Conservation (phyloP, 1,140 invertebrate genomes). For the Apolygus lucorum region DNA sequence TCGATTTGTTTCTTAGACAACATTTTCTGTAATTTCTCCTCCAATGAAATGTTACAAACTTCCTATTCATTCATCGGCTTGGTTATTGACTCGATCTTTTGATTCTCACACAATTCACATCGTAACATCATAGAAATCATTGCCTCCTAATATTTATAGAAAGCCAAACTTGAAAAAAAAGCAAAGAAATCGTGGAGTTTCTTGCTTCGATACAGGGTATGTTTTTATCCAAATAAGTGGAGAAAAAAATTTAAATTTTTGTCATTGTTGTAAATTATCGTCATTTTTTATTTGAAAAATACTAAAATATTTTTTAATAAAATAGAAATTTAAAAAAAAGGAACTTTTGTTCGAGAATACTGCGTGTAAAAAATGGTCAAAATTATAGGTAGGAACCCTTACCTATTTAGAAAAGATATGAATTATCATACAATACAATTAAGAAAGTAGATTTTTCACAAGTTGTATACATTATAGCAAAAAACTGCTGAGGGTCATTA, state of each 20-base stretch:
- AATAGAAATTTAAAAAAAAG: slow-evolving; percentile 28
- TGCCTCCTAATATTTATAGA: neutral
- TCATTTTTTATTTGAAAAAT: slow-evolving; percentile 25
- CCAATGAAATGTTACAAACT: neutral
- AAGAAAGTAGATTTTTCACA: slow-evolving; percentile 32
- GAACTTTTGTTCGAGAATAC: slow-evolving; percentile 24
- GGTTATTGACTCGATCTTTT: neutral
- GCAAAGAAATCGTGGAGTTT: slow-evolving; percentile 29
- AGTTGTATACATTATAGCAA: slow-evolving; percentile 23
- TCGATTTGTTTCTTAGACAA: too few relatives aligned
- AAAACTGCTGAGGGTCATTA: neutral
- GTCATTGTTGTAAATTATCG: slow-evolving; percentile 29
- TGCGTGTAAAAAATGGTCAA: slow-evolving; percentile 28
- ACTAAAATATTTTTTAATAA: slow-evolving; percentile 29
- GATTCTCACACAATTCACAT: neutral
- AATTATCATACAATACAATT: slow-evolving; percentile 27
- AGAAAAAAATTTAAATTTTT: slow-evolving; percentile 29
- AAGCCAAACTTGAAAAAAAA: neutral
- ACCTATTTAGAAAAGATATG: slow-evolving; percentile 23
- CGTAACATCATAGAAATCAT: neutral
- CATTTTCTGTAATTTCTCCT: neutral
- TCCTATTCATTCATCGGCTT: neutral
- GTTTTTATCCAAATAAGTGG: slow-evolving; percentile 30
- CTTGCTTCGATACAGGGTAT: slow-evolving; percentile 33
- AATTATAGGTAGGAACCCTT: too few relatives aligned